These are phyloP conservation scores for Siniperca knerii DNA, from an alignment of 2,113 vertebrate species.

Conservation along the genomic window DNA sequence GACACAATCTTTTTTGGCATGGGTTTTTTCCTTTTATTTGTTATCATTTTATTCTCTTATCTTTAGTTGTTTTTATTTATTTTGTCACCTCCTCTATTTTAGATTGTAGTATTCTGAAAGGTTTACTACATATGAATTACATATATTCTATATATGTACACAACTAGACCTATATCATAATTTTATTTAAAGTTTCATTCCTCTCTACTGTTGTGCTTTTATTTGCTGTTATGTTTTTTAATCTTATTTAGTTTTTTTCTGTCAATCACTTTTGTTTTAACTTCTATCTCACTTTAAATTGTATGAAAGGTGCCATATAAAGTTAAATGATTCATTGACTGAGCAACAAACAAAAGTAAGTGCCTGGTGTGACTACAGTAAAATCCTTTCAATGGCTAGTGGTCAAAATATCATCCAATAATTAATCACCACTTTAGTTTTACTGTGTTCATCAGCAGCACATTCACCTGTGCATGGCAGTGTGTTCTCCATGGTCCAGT, in stretches of 20 bases:
- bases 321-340: constrained; percentile 44
- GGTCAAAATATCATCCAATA: constrained; percentile 69
- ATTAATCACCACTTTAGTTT: constrained; percentile 75
- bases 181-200: background rate
- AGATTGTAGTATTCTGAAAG: background rate
- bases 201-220: background rate
- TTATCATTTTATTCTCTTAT: background rate
- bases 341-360: constrained; percentile 65
- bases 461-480: constrained; percentile 80
- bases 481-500: constrained; percentile 83
- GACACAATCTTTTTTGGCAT: background rate
- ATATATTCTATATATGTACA: background rate
- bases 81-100: background rate
- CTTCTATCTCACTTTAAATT: constrained; percentile 28
- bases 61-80: too few relatives aligned
- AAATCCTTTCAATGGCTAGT: constrained; percentile 53
- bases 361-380: constrained; percentile 50
- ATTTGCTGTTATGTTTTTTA: background rate
- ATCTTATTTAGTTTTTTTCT: background rate
- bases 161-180: background rate
- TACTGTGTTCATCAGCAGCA: constrained; percentile 68
- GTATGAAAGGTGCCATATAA: constrained; percentile 30
- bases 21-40: too few relatives aligned
- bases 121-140: background rate
- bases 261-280: constrained; percentile 1